Conservation (phyloP, 2,113 vertebrate genomes). For the Corynorhinus townsendii region DNA sequence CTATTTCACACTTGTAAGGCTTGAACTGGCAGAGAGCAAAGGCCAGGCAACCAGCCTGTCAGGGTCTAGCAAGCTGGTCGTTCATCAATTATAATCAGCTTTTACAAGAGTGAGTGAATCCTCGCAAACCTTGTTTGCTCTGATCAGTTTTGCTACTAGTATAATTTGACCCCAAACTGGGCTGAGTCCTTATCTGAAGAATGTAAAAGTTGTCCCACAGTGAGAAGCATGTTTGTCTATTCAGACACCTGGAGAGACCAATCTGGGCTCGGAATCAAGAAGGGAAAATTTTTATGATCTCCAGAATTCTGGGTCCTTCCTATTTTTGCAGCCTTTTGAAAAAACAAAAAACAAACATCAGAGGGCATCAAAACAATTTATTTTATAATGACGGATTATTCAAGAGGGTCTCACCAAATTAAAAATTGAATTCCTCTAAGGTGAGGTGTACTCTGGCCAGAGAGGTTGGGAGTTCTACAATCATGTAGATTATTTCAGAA, state of each 20-base stretch:
- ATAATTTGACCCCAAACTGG: conserved; percentile 73
- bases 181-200: conserved; percentile 70
- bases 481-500: not conserved
- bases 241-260: conserved; percentile 18
- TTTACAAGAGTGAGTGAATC: conserved; percentile 83
- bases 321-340: conserved; percentile 46
- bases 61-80: conserved; percentile 83
- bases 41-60: conserved; percentile 94
- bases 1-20: conserved; percentile 99
- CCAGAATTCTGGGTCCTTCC: conserved; percentile 58
- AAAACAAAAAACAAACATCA: not conserved
- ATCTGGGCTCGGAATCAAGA: not conserved
- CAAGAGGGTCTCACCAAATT: not conserved
- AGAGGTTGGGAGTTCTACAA: not conserved
- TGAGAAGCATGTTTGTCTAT: conserved; percentile 64
- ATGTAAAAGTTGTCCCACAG: conserved; percentile 59
- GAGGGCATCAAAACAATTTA: not conserved
- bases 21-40: conserved; percentile 95
- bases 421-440: conserved; percentile 8
- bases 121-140: conserved; percentile 84
- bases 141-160: conserved; percentile 71
- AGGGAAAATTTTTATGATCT: conserved; percentile 29
- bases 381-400: not conserved
- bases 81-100: conserved; percentile 99
- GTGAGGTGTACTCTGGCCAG: not conserved